phyloP scores from a whole-genome alignment of 2,113 vertebrate species.

The Rutilus rutilus region DNA sequence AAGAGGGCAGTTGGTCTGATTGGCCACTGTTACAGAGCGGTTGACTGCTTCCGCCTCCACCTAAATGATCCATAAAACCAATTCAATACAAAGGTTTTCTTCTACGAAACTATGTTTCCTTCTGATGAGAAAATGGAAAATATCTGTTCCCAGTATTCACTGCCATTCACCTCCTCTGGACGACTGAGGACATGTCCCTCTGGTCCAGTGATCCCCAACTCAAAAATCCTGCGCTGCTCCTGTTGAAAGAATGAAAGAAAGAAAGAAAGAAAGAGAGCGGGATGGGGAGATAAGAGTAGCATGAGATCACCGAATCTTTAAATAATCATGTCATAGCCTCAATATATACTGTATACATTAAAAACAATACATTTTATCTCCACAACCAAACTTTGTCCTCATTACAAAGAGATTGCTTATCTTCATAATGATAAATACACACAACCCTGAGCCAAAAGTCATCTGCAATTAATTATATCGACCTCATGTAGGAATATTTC shows the following conservation, averaged over 20 bases:
- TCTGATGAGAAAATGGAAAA: neutral
- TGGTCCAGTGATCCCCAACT: conserved; percentile 95
- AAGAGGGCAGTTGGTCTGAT: conserved; percentile 99
- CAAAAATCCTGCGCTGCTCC: conserved; percentile 94
- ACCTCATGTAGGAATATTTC: conserved; percentile 32
- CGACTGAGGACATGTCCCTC: conserved; percentile 95
- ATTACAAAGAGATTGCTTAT: conserved; percentile 19
- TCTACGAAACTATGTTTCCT: neutral
- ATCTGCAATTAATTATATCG: conserved; percentile 31
- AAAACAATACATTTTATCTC: neutral
- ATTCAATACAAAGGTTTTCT: neutral
- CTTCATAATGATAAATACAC: neutral
- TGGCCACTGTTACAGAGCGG: conserved; percentile 93
- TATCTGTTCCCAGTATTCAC: neutral
- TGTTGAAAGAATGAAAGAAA: conserved; percentile 59
- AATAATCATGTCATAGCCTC: neutral
- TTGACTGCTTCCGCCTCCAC: conserved; percentile 98
- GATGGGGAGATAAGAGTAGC: neutral
- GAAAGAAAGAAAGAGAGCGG: neutral
- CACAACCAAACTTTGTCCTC: neutral
- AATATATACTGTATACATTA: neutral
- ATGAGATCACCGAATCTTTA: neutral
- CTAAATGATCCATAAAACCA: conserved; percentile 65
- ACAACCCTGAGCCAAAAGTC: neutral
- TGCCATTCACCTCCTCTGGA: conserved; percentile 88